Percentiles rank a stretch among this genome's conserved stretches.
phyloP scores from a whole-genome alignment of 2,797 vertebrate species.

The Squalus acanthias region DNA sequence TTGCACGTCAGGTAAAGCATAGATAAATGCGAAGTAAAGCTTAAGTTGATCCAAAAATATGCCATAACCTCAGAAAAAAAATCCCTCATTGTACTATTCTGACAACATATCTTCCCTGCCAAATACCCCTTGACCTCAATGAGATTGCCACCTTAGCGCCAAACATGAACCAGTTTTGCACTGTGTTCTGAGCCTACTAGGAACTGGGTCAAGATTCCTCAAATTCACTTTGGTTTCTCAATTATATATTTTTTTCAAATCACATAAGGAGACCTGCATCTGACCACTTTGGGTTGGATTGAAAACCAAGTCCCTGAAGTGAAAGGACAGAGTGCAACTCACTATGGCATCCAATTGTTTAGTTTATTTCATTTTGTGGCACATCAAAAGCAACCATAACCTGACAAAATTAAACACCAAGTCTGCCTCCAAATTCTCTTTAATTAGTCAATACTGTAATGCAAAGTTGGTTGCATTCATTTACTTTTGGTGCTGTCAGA shows the following conservation, averaged over 20 bases:
- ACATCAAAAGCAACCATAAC: not conserved
- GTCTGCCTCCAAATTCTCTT: not conserved
- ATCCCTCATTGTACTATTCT: not conserved
- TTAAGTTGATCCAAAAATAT: not conserved
- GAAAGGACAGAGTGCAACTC: not conserved
- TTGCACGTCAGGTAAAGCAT: not conserved
- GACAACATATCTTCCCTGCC: not conserved
- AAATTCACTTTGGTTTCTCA: not conserved
- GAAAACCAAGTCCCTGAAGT: not conserved
- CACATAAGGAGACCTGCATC: not conserved
- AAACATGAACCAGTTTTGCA: not conserved
- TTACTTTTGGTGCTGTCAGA: not conserved
- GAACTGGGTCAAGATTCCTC: not conserved
- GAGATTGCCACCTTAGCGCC: not conserved
- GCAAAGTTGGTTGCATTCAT: not conserved
- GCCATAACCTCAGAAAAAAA: not conserved
- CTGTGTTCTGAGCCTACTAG: not conserved
- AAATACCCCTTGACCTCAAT: not conserved
- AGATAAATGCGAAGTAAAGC: not conserved
- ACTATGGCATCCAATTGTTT: not conserved
- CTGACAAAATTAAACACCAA: not conserved
- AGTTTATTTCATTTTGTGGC: not conserved
- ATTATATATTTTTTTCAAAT: not conserved
- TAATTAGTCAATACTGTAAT: not conserved
- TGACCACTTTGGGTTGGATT: not conserved